A percentile compares a stretch with the other conserved stretches of the same genome.
Conservation (phyloP, 2,113 vertebrate species). For the Bettongia penicillata region DNA sequence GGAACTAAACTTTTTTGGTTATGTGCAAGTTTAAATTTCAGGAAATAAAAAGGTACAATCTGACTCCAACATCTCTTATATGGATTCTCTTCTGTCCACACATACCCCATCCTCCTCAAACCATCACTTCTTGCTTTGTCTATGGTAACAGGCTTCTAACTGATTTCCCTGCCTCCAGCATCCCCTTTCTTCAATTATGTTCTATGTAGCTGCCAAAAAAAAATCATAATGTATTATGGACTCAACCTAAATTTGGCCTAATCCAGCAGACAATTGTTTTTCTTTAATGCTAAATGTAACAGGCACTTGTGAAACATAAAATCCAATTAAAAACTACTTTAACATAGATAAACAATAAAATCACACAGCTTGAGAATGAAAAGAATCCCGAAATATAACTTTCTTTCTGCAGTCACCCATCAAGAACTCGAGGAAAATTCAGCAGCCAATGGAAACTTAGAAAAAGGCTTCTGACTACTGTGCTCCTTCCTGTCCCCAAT, state of each 20-base stretch:
- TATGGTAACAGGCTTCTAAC: neutral
- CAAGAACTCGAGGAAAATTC: neutral
- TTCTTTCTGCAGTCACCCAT: neutral
- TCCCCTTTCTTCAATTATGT: neutral
- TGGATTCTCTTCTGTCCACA: neutral
- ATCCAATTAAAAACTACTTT: neutral
- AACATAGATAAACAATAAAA: neutral
- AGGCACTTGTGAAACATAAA: neutral
- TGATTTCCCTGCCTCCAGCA: neutral
- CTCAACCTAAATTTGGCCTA: neutral
- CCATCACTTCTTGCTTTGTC: neutral
- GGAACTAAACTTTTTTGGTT: constrained; percentile 53
- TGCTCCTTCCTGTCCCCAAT: neutral
- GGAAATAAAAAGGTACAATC: constrained; percentile 27
- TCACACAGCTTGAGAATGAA: neutral
- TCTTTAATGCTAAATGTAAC: neutral
- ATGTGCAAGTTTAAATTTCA: constrained; percentile 32
- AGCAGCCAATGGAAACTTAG: neutral
- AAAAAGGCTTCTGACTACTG: neutral
- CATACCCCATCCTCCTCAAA: neutral
- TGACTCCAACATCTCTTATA: constrained; percentile 7
- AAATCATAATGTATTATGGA: neutral
- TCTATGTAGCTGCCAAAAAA: neutral
- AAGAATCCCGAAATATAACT: neutral
- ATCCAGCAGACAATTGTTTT: neutral